Percentiles rank a stretch among this genome's conserved stretches.
These are phyloP conservation scores for Scelioninae gen. 1 DNA, from an alignment of 2,888 invertebrate species.

Conservation along the genomic window DNA sequence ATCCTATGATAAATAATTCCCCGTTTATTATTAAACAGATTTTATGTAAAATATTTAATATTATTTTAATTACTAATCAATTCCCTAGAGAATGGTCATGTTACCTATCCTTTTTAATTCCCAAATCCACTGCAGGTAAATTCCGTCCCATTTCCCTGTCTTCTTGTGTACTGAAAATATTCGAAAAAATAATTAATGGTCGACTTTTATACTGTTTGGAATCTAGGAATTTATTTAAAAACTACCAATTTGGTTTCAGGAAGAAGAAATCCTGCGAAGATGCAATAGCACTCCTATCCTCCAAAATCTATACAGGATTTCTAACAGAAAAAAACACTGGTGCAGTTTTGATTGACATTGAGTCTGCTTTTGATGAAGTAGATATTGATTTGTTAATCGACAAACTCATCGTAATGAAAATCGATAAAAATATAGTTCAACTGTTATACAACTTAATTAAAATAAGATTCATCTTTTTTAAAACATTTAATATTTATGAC, in stretches of 20 bases:
- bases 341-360: constrained; percentile 10
- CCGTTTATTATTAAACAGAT: neutral
- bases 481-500: constrained; percentile 2
- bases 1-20: neutral
- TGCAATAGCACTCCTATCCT: neutral
- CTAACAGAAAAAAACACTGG: neutral
- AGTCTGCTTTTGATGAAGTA: constrained; percentile 22
- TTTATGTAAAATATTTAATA: neutral
- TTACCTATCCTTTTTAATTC: constrained; percentile 22
- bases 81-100: neutral
- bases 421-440: constrained; percentile 11
- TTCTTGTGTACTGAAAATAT: constrained; percentile 6
- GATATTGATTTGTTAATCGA: constrained; percentile 5
- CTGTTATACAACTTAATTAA: constrained; percentile 11
- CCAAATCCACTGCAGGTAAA: neutral
- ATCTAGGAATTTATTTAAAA: neutral
- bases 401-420: constrained; percentile 11
- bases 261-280: constrained; percentile 7
- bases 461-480: constrained; percentile 11
- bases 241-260: too few relatives aligned
- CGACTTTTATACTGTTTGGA: neutral
- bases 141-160: constrained; percentile 23
- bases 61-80: neutral
- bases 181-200: constrained; percentile 14
- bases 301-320: constrained; percentile 6